These are phyloP conservation scores for Lamellibrachia luymesi DNA, from an alignment of 1,140 invertebrate genomes.

Conservation along the genomic window DNA sequence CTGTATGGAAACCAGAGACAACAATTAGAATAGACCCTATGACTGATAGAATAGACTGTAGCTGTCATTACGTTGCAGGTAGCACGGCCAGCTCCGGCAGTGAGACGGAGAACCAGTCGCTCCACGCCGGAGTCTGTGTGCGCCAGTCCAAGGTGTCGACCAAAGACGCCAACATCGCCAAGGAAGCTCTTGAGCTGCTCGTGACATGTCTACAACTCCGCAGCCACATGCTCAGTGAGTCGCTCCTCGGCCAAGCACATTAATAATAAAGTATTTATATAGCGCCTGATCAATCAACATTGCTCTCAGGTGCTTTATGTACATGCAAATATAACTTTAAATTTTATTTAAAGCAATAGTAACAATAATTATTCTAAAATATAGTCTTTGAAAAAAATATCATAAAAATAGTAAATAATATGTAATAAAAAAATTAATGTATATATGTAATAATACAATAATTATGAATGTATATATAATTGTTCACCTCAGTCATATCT, in stretches of 20 bases:
- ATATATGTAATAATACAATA: too few relatives aligned
- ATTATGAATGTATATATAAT: too few relatives aligned
- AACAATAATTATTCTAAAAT: too few relatives aligned
- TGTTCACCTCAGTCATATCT: too few relatives aligned
- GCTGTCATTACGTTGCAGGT: constrained; percentile 34
- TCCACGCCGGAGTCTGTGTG: constrained; percentile 58
- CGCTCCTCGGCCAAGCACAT: background rate
- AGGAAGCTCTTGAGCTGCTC: constrained; percentile 60
- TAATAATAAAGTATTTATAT: background rate
- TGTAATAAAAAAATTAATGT: too few relatives aligned
- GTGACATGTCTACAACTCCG: constrained; percentile 59
- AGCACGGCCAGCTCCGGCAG: constrained; percentile 57
- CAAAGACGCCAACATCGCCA: constrained; percentile 58
- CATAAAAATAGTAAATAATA: too few relatives aligned
- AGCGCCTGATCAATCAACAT: too few relatives aligned
- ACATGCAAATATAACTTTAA: too few relatives aligned
- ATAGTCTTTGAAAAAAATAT: too few relatives aligned
- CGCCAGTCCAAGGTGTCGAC: constrained; percentile 53
- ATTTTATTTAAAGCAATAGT: too few relatives aligned
- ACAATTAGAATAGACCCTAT: background rate
- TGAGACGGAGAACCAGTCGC: constrained; percentile 54
- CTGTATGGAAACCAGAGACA: too few relatives aligned
- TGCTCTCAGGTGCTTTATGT: too few relatives aligned
- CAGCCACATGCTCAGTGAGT: constrained; percentile 52
- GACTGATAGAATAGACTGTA: background rate